Evolutionary conservation across 2,113 vertebrate genomes (phyloP).

Genomic region (Bujurquina vittata): DNA sequence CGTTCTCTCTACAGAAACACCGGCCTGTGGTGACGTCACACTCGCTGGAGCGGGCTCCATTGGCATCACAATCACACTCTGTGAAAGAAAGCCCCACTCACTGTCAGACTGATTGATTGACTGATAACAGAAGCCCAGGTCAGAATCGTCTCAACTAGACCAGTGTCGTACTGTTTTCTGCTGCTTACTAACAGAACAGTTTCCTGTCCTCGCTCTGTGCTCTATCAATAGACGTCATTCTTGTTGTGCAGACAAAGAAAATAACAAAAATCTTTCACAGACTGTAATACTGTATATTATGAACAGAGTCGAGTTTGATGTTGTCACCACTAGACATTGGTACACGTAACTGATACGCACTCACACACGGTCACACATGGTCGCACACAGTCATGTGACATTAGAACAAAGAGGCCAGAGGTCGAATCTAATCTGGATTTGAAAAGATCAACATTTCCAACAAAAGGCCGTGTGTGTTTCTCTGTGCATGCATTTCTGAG

Average conservation of each 20-base stretch:
- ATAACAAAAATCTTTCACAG: not conserved
- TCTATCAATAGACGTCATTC: too few species aligned
- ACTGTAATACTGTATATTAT: not conserved
- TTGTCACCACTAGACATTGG: not conserved
- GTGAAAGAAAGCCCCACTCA: not conserved
- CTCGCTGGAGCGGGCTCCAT: slow-evolving; percentile 79
- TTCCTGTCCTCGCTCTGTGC: too few species aligned
- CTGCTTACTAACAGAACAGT: too few species aligned
- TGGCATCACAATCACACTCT: slow-evolving; percentile 87
- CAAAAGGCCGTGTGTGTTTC: not conserved
- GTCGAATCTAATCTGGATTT: slow-evolving; percentile 51
- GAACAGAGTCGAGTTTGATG: not conserved
- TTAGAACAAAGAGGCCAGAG: slow-evolving; percentile 40
- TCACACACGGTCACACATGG: not conserved
- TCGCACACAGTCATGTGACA: slow-evolving; percentile 35
- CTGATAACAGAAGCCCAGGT: not conserved
- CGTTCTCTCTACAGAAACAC: slow-evolving; percentile 86
- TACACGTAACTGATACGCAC: not conserved
- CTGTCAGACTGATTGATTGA: not conserved
- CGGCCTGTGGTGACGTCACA: slow-evolving; percentile 86
- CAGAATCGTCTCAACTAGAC: not conserved
- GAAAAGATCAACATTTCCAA: slow-evolving; percentile 55
- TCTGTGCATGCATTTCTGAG: not conserved
- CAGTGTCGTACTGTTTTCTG: too few species aligned
- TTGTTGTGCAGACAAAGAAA: not conserved